Evolutionary conservation across 2,888 invertebrate species (phyloP).

Genomic region (Amiota minor): DNA sequence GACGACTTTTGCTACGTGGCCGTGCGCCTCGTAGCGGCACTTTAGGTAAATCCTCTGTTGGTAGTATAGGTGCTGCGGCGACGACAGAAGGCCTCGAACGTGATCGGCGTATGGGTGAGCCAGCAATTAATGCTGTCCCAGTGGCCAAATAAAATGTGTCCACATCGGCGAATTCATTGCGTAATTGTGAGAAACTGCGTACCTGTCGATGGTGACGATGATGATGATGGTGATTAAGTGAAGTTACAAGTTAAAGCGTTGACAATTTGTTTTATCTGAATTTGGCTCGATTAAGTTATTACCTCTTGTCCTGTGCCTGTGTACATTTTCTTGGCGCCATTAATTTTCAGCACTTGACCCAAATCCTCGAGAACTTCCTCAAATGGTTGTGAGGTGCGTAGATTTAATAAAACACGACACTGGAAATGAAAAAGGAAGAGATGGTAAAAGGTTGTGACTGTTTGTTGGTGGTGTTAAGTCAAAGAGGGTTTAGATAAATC

Average conservation of each 20-base stretch:
- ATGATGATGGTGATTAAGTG: neutral
- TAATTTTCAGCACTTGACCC: slow-evolving; percentile 93
- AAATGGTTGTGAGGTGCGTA: slow-evolving; percentile 93
- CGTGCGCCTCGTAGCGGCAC: slow-evolving; percentile 74
- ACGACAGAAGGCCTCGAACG: slow-evolving; percentile 78
- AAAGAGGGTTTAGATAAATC: neutral
- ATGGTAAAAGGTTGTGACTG: neutral
- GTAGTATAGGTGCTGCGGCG: slow-evolving; percentile 74
- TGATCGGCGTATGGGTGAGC: slow-evolving; percentile 80
- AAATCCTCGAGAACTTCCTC: slow-evolving; percentile 95
- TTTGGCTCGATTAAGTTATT: slow-evolving; percentile 46
- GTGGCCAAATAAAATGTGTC: slow-evolving; percentile 88
- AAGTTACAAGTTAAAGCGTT: slow-evolving; percentile 8
- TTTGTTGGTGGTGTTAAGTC: neutral
- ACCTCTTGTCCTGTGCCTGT: slow-evolving; percentile 94
- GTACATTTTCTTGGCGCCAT: slow-evolving; percentile 91
- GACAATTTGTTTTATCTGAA: slow-evolving; percentile 31
- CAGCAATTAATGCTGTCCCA: slow-evolving; percentile 71
- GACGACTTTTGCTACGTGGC: slow-evolving; percentile 88
- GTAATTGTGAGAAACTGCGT: slow-evolving; percentile 92
- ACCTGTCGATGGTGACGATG: slow-evolving; percentile 76
- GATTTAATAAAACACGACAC: slow-evolving; percentile 92
- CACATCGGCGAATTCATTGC: slow-evolving; percentile 92
- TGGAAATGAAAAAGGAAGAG: slow-evolving; percentile 68
- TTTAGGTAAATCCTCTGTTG: slow-evolving; percentile 71